Conservation (phyloP, 2,797 vertebrate species). For the Spheniscus humboldti region DNA sequence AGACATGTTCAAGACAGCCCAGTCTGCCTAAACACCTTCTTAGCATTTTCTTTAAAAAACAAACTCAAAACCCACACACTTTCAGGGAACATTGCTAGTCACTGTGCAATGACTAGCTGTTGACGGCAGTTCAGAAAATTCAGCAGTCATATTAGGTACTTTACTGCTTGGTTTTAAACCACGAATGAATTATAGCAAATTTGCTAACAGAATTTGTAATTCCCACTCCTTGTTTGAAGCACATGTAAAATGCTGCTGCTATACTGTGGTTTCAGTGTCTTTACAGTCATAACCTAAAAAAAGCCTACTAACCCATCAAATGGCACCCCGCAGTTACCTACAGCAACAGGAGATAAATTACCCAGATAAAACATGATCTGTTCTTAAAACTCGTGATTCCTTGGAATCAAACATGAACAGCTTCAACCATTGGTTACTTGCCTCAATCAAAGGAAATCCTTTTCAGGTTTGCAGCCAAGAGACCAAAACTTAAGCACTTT, state of each 20-base stretch:
- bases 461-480: not conserved
- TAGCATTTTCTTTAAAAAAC: not conserved
- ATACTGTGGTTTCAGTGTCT: not conserved
- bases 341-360: not conserved
- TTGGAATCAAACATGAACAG: not conserved
- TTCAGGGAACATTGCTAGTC: not conserved
- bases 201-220: not conserved
- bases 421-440: not conserved
- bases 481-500: not conserved
- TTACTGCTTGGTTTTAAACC: not conserved
- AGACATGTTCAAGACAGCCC: not conserved
- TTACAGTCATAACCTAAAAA: not conserved
- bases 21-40: not conserved
- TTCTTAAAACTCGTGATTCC: not conserved
- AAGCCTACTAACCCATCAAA: not conserved
- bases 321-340: not conserved
- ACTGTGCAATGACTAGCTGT: not conserved
- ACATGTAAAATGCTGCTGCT: not conserved
- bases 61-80: not conserved
- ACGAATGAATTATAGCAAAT: not conserved
- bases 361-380: not conserved
- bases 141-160: constrained; percentile 6
- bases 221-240: not conserved
- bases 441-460: not conserved
- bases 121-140: constrained; percentile 23